Evolutionary conservation across 2,888 invertebrate genomes (phyloP).

Genomic region (Eugnorisma glareosa): DNA sequence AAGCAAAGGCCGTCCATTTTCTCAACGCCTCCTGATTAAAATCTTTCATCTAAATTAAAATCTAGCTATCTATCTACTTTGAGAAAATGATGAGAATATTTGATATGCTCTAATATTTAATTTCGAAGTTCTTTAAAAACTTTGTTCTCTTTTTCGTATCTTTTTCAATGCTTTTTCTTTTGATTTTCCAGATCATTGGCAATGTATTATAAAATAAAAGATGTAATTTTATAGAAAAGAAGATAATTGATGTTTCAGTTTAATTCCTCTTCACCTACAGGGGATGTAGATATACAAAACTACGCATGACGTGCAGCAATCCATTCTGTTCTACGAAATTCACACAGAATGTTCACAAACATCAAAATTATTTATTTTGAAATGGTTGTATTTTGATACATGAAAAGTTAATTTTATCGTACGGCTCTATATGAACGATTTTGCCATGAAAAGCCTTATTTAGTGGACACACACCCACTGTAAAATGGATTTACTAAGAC

Average conservation of each 20-base stretch:
- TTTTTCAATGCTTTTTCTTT: neutral
- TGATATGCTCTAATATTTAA: conserved; percentile 21
- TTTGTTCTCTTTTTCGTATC: neutral
- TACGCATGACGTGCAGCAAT: neutral
- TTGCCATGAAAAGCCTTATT: neutral
- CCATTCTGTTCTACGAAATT: neutral
- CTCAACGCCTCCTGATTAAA: conserved; percentile 53
- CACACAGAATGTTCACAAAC: neutral
- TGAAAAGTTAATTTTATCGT: neutral
- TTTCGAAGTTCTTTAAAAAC: neutral
- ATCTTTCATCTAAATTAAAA: conserved; percentile 60
- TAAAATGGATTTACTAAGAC: neutral
- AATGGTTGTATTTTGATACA: neutral
- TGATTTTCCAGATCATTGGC: neutral
- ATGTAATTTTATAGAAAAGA: neutral
- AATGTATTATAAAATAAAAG: neutral
- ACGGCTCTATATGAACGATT: neutral
- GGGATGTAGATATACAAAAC: neutral
- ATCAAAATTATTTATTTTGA: neutral
- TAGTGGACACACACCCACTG: neutral
- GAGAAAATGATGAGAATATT: conserved; percentile 45
- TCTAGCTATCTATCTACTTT: conserved; percentile 40
- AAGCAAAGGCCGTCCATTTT: conserved; percentile 36
- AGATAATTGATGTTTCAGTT: neutral
- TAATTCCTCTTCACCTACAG: neutral